Evolutionary conservation across 1,140 invertebrate species (phyloP).

Genomic region (Capitella teleta): DNA sequence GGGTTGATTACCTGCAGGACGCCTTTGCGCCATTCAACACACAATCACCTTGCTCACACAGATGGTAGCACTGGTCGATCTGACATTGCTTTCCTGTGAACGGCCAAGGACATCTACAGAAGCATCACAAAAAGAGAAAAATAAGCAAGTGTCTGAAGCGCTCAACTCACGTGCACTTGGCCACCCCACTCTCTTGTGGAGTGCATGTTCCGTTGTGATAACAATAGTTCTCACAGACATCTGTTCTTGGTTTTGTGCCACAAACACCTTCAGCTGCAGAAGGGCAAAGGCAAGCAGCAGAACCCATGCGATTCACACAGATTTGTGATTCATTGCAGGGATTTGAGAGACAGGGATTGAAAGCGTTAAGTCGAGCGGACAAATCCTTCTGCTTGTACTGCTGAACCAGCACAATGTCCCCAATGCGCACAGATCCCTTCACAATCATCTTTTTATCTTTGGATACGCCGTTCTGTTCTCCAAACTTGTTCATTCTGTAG

Average conservation of each 20-base stretch:
- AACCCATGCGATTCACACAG: background rate
- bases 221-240: background rate
- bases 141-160: too few relatives aligned
- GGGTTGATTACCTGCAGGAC: too few relatives aligned
- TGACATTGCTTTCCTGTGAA: too few relatives aligned
- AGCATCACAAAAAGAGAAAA: too few relatives aligned
- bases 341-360: background rate
- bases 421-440: constrained; percentile 48
- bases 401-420: constrained; percentile 55
- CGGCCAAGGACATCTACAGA: too few relatives aligned
- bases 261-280: background rate
- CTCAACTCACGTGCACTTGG: too few relatives aligned
- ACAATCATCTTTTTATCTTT: constrained; percentile 41
- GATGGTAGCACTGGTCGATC: too few relatives aligned
- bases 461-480: constrained; percentile 39
- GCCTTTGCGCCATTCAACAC: too few relatives aligned
- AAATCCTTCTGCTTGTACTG: constrained; percentile 30
- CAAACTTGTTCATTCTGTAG: constrained; percentile 60
- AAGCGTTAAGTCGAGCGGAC: constrained; percentile 26
- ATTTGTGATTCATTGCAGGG: background rate
- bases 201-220: background rate
- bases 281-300: too few relatives aligned
- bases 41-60: too few relatives aligned
- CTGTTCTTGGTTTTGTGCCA: background rate
- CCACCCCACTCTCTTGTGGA: too few relatives aligned